A percentile compares a stretch with the other conserved stretches of the same genome.
phyloP scores from a whole-genome alignment of 2,888 invertebrate species.

The Bugulina stolonifera region DNA sequence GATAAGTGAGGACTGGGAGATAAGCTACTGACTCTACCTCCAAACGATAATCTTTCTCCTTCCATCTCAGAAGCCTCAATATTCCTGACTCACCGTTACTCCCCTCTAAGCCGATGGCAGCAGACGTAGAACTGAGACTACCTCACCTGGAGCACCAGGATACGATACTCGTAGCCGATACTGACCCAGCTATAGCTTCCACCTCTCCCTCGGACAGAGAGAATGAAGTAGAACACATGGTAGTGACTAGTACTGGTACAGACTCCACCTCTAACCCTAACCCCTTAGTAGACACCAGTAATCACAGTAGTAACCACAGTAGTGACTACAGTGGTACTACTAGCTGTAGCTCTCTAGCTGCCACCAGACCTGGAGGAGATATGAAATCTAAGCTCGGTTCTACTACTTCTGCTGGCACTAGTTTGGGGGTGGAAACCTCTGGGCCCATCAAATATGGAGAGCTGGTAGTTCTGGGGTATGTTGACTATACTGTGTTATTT shows the following conservation, averaged over 20 bases:
- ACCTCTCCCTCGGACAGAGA: background rate
- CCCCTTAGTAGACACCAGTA: background rate
- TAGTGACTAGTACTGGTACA: background rate
- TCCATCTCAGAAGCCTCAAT: background rate
- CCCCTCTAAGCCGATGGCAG: conserved; percentile 14
- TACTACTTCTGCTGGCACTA: background rate
- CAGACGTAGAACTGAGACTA: conserved; percentile 15
- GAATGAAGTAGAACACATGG: background rate
- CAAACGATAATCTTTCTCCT: too few species aligned
- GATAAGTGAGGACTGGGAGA: too few species aligned
- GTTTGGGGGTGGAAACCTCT: background rate
- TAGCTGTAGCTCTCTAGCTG: background rate
- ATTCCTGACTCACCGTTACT: conserved; percentile 10
- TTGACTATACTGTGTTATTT: too few species aligned
- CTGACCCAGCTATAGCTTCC: background rate
- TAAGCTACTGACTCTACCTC: too few species aligned
- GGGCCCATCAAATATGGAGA: conserved; percentile 37
- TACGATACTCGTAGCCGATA: background rate
- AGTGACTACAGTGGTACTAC: background rate
- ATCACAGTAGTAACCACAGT: background rate
- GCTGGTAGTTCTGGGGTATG: conserved; percentile 42
- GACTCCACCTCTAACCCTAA: too few species aligned
- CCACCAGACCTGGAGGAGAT: background rate
- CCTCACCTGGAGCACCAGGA: conserved; percentile 20
- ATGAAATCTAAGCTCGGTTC: background rate